phyloP scores from a whole-genome alignment of 2,888 invertebrate species.

The Thymelicus sylvestris region DNA sequence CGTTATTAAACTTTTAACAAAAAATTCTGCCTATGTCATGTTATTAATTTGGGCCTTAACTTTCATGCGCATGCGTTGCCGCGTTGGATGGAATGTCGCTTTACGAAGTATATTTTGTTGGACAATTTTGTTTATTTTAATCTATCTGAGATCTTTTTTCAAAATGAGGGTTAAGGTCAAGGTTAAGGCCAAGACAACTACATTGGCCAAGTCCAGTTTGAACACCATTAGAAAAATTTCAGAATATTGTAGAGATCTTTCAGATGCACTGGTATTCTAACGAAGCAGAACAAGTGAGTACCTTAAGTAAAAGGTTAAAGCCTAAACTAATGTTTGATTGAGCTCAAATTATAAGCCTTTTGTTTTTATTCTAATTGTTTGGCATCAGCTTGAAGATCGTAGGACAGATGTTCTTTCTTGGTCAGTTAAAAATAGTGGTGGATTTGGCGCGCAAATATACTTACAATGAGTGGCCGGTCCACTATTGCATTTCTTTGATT shows the following conservation, averaged over 20 bases:
- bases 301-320: too few species aligned
- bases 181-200: not conserved
- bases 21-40: too few species aligned
- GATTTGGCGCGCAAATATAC: slow-evolving; percentile 70
- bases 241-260: not conserved
- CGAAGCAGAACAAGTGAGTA: not conserved
- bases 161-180: not conserved
- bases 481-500: slow-evolving; percentile 40
- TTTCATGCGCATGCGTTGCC: too few species aligned
- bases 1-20: too few species aligned
- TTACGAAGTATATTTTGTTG: too few species aligned
- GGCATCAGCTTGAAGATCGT: not conserved
- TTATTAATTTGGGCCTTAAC: too few species aligned
- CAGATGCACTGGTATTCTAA: too few species aligned
- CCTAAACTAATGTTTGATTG: not conserved
- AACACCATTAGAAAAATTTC: not conserved
- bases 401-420: slow-evolving; percentile 17
- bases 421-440: slow-evolving; percentile 74
- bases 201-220: not conserved
- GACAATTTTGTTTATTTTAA: too few species aligned
- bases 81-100: too few species aligned
- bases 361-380: not conserved
- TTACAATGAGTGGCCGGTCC: slow-evolving; percentile 52
- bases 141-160: too few species aligned
- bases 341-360: not conserved